A percentile compares a stretch with the other conserved stretches of the same genome.
Conservation (phyloP, 2,797 vertebrate genomes). For the Gallinago nigripennis region DNA sequence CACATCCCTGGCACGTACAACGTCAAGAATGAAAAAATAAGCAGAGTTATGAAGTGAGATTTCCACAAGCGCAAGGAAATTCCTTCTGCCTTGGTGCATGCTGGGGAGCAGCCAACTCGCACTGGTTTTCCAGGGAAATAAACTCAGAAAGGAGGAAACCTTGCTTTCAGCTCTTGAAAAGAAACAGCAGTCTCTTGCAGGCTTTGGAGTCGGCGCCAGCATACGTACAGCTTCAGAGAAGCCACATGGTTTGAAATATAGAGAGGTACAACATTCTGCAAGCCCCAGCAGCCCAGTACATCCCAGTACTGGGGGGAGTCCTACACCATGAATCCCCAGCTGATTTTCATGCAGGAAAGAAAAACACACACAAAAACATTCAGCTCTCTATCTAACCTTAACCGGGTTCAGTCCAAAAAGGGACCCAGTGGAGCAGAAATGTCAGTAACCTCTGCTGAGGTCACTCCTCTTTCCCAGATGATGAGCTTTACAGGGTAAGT, state of each 20-base stretch:
- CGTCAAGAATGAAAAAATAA: background rate
- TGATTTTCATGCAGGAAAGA: background rate
- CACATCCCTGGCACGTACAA: background rate
- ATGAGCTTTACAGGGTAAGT: background rate
- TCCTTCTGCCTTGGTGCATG: background rate
- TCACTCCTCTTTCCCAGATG: background rate
- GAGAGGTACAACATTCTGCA: background rate
- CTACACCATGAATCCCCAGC: background rate
- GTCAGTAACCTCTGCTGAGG: rapidly evolving
- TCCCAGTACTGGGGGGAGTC: background rate
- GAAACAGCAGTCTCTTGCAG: background rate
- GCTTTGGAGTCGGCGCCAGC: rapidly evolving
- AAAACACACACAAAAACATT: background rate
- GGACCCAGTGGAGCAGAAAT: background rate
- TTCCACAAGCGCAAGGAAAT: background rate
- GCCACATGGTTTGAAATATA: rapidly evolving
- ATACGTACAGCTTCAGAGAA: background rate
- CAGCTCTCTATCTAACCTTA: background rate
- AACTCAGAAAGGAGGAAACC: background rate
- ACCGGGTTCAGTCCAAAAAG: background rate
- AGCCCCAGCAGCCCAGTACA: background rate
- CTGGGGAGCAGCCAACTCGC: background rate
- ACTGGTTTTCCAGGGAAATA: background rate
- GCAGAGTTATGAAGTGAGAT: background rate
- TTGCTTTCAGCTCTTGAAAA: background rate